phyloP scores from a whole-genome alignment of 2,113 vertebrate species.

The Lagopus muta region DNA sequence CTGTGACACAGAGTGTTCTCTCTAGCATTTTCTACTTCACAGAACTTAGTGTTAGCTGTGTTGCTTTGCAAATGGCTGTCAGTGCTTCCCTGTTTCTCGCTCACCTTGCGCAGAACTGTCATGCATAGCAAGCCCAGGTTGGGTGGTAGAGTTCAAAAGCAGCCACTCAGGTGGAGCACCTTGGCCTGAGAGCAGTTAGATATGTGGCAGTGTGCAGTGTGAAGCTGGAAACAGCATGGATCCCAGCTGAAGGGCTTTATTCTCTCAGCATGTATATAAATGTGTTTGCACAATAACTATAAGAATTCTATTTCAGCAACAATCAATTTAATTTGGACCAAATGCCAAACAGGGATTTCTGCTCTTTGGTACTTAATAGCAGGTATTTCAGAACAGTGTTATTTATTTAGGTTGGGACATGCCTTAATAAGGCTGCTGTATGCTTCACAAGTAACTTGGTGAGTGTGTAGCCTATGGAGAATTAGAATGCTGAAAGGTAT shows the following conservation, averaged over 20 bases:
- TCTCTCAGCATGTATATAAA: background rate
- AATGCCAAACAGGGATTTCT: background rate
- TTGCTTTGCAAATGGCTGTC: background rate
- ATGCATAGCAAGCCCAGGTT: rapidly evolving
- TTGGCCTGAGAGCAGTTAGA: background rate
- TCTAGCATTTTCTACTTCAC: background rate
- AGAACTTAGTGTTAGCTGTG: background rate
- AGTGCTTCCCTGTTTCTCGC: background rate
- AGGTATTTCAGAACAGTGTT: background rate
- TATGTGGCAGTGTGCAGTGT: background rate
- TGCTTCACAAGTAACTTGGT: background rate
- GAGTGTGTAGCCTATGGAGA: background rate
- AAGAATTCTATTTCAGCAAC: background rate
- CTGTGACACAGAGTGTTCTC: background rate
- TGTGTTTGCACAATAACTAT: background rate
- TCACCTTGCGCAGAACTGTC: background rate
- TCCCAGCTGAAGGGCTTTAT: background rate
- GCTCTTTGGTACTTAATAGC: background rate
- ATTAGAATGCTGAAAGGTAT: background rate
- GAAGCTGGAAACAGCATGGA: background rate
- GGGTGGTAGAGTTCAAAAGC: background rate
- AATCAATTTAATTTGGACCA: background rate
- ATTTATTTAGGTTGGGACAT: background rate
- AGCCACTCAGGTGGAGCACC: background rate
- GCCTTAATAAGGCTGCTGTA: background rate